phyloP scores from a whole-genome alignment of 35 echinoderm and acorn worm species.

The Stichopus chloronotus region DNA sequence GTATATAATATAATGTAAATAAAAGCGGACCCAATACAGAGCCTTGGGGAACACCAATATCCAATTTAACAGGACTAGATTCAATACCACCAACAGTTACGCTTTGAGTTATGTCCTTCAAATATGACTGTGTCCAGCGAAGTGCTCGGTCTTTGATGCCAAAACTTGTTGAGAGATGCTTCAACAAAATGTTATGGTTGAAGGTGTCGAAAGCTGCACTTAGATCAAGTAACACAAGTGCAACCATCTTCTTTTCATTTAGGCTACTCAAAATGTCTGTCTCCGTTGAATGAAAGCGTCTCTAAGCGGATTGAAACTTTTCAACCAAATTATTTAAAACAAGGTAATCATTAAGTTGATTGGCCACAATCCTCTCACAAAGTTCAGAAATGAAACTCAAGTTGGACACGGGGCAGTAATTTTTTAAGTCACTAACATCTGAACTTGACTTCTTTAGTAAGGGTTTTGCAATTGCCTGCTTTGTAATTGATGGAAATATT shows the following conservation, averaged over 20 bases:
- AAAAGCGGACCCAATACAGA: slow-evolving; percentile 70
- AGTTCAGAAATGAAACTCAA: neutral
- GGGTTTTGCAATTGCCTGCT: neutral
- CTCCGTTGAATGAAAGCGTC: neutral
- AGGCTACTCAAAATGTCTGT: slow-evolving; percentile 29
- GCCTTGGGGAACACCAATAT: slow-evolving; percentile 65
- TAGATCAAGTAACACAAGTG: too few relatives aligned
- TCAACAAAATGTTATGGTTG: slow-evolving; percentile 59
- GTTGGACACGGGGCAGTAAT: neutral
- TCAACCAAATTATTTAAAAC: slow-evolving; percentile 6
- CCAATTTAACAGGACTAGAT: slow-evolving; percentile 30
- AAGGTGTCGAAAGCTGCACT: too few relatives aligned
- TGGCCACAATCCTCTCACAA: neutral
- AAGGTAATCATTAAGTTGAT: neutral
- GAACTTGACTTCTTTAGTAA: slow-evolving; percentile 6
- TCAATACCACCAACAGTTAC: slow-evolving; percentile 49
- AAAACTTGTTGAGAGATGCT: slow-evolving; percentile 27
- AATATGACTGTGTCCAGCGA: slow-evolving; percentile 67
- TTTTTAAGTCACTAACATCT: neutral
- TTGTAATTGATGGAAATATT: neutral
- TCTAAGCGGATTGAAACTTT: slow-evolving; percentile 36
- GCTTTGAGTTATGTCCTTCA: slow-evolving; percentile 32
- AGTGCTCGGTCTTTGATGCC: slow-evolving; percentile 44
- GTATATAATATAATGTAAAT: slow-evolving; percentile 73
- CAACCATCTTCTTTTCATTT: slow-evolving; percentile 27